Conservation (phyloP, 2,888 invertebrate species). For the Caenorhabditis japonica region DNA sequence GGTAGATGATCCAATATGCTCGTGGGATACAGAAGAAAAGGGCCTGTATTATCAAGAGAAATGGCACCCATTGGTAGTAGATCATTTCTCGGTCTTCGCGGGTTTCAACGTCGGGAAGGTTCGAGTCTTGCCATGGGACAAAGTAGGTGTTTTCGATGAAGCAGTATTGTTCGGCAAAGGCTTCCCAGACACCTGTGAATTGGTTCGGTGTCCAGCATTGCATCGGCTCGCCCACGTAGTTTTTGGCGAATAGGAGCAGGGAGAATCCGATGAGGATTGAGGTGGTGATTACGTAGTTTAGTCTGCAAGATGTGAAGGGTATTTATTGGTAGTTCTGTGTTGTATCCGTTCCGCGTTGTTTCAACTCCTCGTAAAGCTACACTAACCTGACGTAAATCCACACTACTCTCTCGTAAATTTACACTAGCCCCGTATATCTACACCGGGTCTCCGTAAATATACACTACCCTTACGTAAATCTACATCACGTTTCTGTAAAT, state of each 20-base stretch:
- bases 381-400: no score
- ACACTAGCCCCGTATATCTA: no score
- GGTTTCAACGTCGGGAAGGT: slow-evolving; percentile 52
- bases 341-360: no score
- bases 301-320: slow-evolving; percentile 30
- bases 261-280: slow-evolving; percentile 78
- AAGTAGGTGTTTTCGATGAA: slow-evolving; percentile 80
- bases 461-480: no score
- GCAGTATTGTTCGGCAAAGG: slow-evolving; percentile 80
- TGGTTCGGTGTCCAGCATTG: slow-evolving; percentile 78
- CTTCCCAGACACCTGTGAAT: slow-evolving; percentile 78
- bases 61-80: slow-evolving; percentile 77
- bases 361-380: no score
- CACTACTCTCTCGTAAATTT: no score
- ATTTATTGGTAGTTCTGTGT: no score
- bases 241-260: slow-evolving; percentile 78
- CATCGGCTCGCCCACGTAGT: slow-evolving; percentile 80
- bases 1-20: slow-evolving; percentile 63
- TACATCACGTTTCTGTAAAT: no score
- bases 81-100: slow-evolving; percentile 65
- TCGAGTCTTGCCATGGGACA: slow-evolving; percentile 63
- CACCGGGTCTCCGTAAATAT: no score
- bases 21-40: slow-evolving; percentile 67
- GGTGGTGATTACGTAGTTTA: slow-evolving; percentile 79
- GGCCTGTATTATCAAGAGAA: slow-evolving; percentile 72